A percentile compares a stretch with the other conserved stretches of the same genome.
These are phyloP conservation scores for Cosmia trapezina DNA, from an alignment of 2,888 invertebrate species.

Conservation along the genomic window DNA sequence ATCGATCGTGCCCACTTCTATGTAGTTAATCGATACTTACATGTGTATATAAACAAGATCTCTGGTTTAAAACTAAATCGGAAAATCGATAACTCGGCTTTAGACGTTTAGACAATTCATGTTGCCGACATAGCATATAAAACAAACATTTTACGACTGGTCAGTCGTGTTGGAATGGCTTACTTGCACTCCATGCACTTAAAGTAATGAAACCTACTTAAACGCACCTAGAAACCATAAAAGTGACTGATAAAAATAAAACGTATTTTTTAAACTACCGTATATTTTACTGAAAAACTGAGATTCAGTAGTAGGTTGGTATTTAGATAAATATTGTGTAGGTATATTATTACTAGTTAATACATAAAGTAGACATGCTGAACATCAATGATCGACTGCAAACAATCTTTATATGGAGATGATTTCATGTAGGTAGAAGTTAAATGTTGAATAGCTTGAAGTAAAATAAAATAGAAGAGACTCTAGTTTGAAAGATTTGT, in stretches of 20 bases:
- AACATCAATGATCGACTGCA: constrained; percentile 54
- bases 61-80: constrained; percentile 23
- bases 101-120: constrained; percentile 49
- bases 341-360: constrained; percentile 13
- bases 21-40: constrained; percentile 13
- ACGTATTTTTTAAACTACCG: neutral
- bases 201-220: constrained; percentile 54
- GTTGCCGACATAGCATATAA: constrained; percentile 53
- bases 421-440: constrained; percentile 43
- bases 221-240: constrained; percentile 33
- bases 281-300: constrained; percentile 3
- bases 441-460: constrained; percentile 16
- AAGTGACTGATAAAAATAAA: constrained; percentile 19
- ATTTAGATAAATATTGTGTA: neutral
- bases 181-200: constrained; percentile 58
- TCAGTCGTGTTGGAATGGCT: constrained; percentile 62
- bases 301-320: neutral
- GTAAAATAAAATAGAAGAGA: constrained; percentile 10
- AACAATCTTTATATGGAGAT: constrained; percentile 55
- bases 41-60: constrained; percentile 9
- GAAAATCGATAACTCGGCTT: constrained; percentile 25
- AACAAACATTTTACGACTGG: constrained; percentile 63
- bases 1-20: neutral
- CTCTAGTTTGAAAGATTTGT: constrained; percentile 11
- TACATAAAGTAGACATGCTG: constrained; percentile 41